Evolutionary conservation across 64 coral and sea anemone species (phyloP).

Genomic region (Montipora efflorescens): DNA sequence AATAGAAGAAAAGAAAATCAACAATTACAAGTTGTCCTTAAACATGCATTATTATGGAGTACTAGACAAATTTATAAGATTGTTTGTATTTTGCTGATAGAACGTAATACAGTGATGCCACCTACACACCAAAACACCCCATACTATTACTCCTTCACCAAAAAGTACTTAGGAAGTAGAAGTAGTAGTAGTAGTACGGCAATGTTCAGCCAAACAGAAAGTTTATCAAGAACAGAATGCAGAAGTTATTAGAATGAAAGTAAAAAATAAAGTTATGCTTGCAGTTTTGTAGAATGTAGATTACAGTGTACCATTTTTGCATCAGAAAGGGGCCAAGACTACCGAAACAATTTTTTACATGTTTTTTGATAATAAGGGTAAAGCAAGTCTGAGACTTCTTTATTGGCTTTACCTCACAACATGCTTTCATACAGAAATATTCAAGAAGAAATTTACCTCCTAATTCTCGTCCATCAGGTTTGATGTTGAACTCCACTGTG

Average conservation of each 20-base stretch:
- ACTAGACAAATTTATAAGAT: not conserved
- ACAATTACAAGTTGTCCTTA: not conserved
- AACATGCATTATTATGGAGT: not conserved
- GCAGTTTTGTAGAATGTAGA: not conserved
- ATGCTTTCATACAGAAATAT: not conserved
- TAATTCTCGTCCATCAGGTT: conserved; percentile 51
- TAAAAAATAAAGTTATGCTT: not conserved
- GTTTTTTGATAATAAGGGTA: not conserved
- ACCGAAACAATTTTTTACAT: not conserved
- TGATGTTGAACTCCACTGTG: conserved; percentile 56
- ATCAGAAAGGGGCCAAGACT: not conserved
- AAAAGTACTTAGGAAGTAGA: not conserved
- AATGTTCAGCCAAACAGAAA: not conserved
- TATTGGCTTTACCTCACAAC: not conserved
- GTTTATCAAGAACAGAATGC: not conserved
- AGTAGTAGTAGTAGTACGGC: not conserved
- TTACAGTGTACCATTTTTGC: not conserved
- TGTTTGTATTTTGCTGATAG: not conserved
- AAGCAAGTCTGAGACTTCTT: not conserved
- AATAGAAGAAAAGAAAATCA: not conserved
- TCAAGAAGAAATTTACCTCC: conserved; percentile 31
- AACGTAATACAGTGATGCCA: not conserved
- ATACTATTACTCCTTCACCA: not conserved
- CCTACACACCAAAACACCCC: not conserved
- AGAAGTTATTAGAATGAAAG: not conserved